A percentile compares a stretch with the other conserved stretches of the same genome.
Evolutionary conservation across 2,888 invertebrate species (phyloP).

Genomic region (Epiblema foenella): DNA sequence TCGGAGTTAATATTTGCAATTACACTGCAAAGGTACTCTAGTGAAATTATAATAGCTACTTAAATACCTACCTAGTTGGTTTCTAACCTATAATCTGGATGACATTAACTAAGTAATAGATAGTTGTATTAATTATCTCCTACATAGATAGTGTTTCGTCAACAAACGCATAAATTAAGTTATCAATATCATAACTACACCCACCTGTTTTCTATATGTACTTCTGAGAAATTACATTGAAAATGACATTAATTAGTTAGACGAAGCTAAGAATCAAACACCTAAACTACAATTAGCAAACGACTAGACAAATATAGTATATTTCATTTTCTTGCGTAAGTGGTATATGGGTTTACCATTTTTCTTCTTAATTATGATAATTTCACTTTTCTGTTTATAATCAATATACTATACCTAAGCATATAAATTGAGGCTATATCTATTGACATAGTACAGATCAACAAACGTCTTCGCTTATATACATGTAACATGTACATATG

Average conservation of each 20-base stretch:
- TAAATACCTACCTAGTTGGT: background rate
- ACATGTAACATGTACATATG: constrained; percentile 5
- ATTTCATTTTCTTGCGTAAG: background rate
- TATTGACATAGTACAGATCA: constrained; percentile 6
- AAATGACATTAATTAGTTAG: background rate
- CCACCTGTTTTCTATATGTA: background rate
- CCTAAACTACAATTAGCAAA: background rate
- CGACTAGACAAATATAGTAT: background rate
- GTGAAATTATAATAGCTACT: background rate
- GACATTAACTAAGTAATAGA: constrained; percentile 18
- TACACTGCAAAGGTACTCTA: background rate
- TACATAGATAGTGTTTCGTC: constrained; percentile 13
- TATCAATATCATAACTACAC: constrained; percentile 23
- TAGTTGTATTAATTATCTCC: constrained; percentile 31
- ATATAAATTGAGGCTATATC: too few species aligned
- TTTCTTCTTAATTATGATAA: background rate
- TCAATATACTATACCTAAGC: too few species aligned
- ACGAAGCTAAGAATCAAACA: background rate
- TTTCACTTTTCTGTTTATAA: background rate
- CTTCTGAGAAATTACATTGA: background rate
- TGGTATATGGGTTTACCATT: background rate
- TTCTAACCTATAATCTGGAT: constrained; percentile 19
- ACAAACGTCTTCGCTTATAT: constrained; percentile 19
- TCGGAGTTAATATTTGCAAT: background rate
- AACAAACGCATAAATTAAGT: constrained; percentile 8